Evolutionary conservation across 2,797 vertebrate genomes (phyloP), one percentile per base, ranked within the genome.

Genomic region (Catharus ustulatus): DNA sequence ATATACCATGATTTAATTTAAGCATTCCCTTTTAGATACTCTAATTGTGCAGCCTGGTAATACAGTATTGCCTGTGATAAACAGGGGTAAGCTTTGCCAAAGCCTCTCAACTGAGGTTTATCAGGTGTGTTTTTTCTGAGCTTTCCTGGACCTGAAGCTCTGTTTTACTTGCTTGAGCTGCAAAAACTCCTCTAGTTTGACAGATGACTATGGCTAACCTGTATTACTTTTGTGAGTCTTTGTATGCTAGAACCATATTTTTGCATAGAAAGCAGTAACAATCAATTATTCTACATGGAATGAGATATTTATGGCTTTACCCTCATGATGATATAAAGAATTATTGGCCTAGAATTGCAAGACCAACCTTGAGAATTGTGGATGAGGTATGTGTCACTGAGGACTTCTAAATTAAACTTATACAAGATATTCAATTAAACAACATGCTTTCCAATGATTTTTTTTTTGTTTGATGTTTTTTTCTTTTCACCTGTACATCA

Each of bases 311-410:
- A n/a, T 52, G 10, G 61, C 26, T 48, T 19, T 63, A 46, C 21
- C 19, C 29, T 30, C 5, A 32, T 8, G 22, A 64, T 9, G 34
- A 75, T 12, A 4, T 18, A 74, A 73, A 87, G 42, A 77, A 85
- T 59, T 71, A 58, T 24, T 46, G 34, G 19, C 32, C 40, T 57
- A 32, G 21, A 34, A 55, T 38, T 34, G 58, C 2, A 86, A 58
- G 22, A 87, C 43, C 6, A 6, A 15, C 29, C 48, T 89, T 77
- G 34, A 85, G 32, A 82, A 91, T 32, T 9, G 9, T 9, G 13
- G n/a, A 74, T 0, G 0, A 38, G n/a, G 8, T 38, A 18, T 16
- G 36, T 19, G 8, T 7, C 24, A 59, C 19, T 52, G 32, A 66
- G 19, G 46, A 79, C 8, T 40, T 46, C 6, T 45, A 72, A 68